Percentiles rank a stretch among this genome's conserved stretches.
Evolutionary conservation across 2,113 vertebrate species (phyloP).

Genomic region (Alectura lathami): DNA sequence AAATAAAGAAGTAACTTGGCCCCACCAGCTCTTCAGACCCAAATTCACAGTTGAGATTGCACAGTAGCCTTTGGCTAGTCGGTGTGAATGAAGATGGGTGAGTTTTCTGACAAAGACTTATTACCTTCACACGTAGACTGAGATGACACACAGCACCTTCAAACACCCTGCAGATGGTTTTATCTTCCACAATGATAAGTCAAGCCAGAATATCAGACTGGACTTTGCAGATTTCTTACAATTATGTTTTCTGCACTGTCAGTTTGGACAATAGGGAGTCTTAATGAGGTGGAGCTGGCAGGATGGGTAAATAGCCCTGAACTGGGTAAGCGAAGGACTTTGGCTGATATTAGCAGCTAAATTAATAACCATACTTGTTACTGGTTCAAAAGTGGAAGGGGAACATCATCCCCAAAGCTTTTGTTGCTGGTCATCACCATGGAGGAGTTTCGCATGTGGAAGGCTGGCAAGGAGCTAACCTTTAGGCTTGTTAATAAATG

Average conservation of each 20-base stretch:
- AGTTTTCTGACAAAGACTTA: neutral
- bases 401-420: neutral
- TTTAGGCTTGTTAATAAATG: conserved; percentile 52
- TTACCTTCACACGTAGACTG: rapidly evolving
- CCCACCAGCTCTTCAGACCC: neutral
- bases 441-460: neutral
- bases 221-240: neutral
- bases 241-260: neutral
- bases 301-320: neutral
- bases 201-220: neutral
- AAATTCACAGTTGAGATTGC: neutral
- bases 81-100: neutral
- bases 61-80: neutral
- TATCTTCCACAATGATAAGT: neutral
- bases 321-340: neutral
- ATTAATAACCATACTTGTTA: neutral
- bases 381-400: neutral
- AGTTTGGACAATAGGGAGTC: neutral
- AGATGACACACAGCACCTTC: neutral
- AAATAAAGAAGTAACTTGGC: neutral
- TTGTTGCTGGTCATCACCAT: neutral
- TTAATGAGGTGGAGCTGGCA: neutral
- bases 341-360: conserved; percentile 26
- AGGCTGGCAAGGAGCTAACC: neutral
- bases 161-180: neutral